Conservation (phyloP, 1,140 invertebrate genomes). For the Heliconius congener region DNA sequence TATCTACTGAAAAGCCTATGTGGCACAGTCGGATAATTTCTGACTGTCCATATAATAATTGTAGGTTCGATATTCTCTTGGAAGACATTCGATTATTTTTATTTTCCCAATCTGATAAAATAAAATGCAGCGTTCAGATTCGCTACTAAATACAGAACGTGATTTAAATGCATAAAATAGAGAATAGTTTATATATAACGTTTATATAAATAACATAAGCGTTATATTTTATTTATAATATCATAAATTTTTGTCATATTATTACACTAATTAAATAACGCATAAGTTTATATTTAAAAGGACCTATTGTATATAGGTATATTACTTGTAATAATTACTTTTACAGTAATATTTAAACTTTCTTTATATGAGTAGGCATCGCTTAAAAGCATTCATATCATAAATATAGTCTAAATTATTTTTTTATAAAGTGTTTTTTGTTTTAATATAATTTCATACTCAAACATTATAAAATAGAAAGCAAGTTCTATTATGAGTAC, state of each 20-base stretch:
- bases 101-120: too few relatives aligned
- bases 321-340: neutral
- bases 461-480: slow-evolving; percentile 2
- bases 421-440: neutral
- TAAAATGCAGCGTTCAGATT: too few relatives aligned
- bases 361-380: neutral
- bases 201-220: too few relatives aligned
- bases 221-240: too few relatives aligned
- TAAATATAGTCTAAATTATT: neutral
- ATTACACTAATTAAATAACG: neutral
- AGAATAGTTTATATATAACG: too few relatives aligned
- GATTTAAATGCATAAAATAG: too few relatives aligned
- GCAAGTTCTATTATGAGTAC: slow-evolving; percentile 19
- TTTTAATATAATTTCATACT: neutral
- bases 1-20: neutral
- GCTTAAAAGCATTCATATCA: neutral
- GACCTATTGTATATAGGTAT: too few relatives aligned
- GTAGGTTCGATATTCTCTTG: too few relatives aligned
- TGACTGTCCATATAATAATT: too few relatives aligned
- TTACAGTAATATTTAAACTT: neutral
- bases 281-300: too few relatives aligned
- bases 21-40: neutral
- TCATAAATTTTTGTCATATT: neutral
- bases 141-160: too few relatives aligned
- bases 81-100: too few relatives aligned